Percentiles rank a stretch among this genome's conserved stretches.
phyloP scores from a whole-genome alignment of 1,140 invertebrate species.

The Atopsyche davidsoni region DNA sequence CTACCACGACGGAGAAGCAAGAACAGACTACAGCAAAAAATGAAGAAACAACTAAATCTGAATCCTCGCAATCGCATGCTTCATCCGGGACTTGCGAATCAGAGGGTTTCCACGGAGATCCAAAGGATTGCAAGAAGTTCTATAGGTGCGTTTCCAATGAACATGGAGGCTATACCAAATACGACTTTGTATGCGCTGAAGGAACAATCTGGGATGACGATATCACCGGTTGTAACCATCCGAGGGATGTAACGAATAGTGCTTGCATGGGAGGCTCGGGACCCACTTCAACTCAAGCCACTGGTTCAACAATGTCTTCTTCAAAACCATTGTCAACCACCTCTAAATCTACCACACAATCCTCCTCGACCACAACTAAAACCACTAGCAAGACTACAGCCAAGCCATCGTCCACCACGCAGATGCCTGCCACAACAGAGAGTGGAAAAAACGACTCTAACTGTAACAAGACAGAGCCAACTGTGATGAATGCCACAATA shows the following conservation, averaged over 20 bases:
- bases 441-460: constrained; percentile 29
- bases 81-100: constrained; percentile 35
- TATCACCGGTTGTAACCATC: constrained; percentile 37
- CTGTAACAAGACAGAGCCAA: constrained; percentile 14
- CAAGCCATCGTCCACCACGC: constrained; percentile 9
- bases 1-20: constrained; percentile 23
- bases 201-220: constrained; percentile 51
- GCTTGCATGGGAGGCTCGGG: background rate
- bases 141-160: constrained; percentile 65
- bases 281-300: background rate
- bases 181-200: constrained; percentile 54
- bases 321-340: constrained; percentile 5
- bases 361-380: constrained; percentile 20
- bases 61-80: constrained; percentile 1
- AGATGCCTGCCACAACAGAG: constrained; percentile 26
- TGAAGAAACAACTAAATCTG: constrained; percentile 1
- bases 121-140: constrained; percentile 61
- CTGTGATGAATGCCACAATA: constrained; percentile 29
- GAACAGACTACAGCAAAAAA: constrained; percentile 6
- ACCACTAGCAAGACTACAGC: background rate
- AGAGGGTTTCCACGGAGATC: constrained; percentile 61
- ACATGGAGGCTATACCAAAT: constrained; percentile 50
- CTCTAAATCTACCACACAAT: constrained; percentile 18
- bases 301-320: background rate
- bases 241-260: constrained; percentile 34